phyloP scores from a whole-genome alignment of 2,113 vertebrate genomes.

The Campylomormyrus numenius region DNA sequence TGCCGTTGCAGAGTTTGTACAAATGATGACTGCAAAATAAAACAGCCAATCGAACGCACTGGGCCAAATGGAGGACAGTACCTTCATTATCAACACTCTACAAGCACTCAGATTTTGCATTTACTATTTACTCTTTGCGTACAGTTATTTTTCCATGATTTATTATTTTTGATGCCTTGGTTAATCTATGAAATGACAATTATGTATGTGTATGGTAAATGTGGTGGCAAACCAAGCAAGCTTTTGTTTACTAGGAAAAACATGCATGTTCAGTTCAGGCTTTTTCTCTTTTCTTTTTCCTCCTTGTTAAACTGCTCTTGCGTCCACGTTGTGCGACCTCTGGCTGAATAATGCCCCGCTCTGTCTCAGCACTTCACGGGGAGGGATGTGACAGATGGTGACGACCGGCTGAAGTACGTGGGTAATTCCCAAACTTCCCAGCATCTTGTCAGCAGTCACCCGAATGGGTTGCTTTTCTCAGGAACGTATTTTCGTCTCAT shows the following conservation, averaged over 20 bases:
- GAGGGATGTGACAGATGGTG: not conserved
- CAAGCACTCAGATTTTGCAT: constrained; percentile 34
- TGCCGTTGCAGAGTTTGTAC: constrained; percentile 46
- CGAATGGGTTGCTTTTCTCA: not conserved
- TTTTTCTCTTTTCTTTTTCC: not conserved
- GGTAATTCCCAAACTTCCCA: not conserved
- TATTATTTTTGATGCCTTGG: constrained; percentile 5
- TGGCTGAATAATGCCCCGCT: not conserved
- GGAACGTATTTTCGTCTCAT: not conserved
- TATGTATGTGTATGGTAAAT: not conserved
- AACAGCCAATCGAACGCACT: constrained; percentile 31
- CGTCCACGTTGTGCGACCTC: not conserved
- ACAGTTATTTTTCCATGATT: constrained; percentile 22
- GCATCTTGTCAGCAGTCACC: not conserved
- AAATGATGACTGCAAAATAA: constrained; percentile 56
- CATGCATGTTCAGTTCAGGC: not conserved
- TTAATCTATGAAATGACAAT: not conserved
- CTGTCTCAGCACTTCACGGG: not conserved
- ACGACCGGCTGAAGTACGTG: not conserved
- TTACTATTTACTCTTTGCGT: constrained; percentile 21
- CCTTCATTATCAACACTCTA: constrained; percentile 36
- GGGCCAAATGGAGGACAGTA: constrained; percentile 45
- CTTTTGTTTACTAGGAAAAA: not conserved
- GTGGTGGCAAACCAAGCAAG: not conserved
- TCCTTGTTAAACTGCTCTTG: not conserved